Evolutionary conservation across 1,140 invertebrate genomes (phyloP).

Genomic region (Bradynema listronoti): DNA sequence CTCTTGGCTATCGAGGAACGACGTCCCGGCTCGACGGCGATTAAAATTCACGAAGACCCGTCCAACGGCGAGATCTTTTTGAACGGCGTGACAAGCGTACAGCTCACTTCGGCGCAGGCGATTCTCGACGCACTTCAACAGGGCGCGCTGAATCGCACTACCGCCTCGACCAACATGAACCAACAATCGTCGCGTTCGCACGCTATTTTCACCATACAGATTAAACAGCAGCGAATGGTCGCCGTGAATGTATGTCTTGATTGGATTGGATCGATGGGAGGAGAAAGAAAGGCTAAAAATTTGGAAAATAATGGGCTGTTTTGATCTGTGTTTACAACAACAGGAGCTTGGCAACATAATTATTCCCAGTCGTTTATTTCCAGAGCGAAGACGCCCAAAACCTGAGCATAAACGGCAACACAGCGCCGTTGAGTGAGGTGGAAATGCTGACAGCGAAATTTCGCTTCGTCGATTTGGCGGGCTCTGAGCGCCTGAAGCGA

Average conservation of each 20-base stretch:
- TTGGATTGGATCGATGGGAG: neutral
- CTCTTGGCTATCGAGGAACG: constrained; percentile 59
- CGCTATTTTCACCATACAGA: constrained; percentile 71
- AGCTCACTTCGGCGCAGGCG: constrained; percentile 41
- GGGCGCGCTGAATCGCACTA: constrained; percentile 48
- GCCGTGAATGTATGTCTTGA: constrained; percentile 17
- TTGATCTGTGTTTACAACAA: too few relatives aligned
- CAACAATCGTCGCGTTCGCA: constrained; percentile 88
- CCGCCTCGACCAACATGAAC: constrained; percentile 86
- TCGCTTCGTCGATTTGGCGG: constrained; percentile 63
- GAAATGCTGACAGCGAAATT: constrained; percentile 63
- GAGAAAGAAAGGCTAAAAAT: too few relatives aligned
- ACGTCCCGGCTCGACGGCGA: constrained; percentile 64
- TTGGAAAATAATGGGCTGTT: too few relatives aligned
- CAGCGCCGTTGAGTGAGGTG: constrained; percentile 31
- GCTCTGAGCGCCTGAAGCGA: constrained; percentile 62
- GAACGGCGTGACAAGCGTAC: constrained; percentile 74
- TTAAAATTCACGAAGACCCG: constrained; percentile 83
- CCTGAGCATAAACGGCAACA: neutral
- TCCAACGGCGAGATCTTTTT: constrained; percentile 77
- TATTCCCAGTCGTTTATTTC: too few relatives aligned
- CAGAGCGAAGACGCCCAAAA: constrained; percentile 11
- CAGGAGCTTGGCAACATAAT: too few relatives aligned
- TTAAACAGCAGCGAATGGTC: constrained; percentile 37
- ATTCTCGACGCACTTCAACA: constrained; percentile 42